Conservation (phyloP, 2,888 invertebrate genomes). For the Hipparchia sbordonii region DNA sequence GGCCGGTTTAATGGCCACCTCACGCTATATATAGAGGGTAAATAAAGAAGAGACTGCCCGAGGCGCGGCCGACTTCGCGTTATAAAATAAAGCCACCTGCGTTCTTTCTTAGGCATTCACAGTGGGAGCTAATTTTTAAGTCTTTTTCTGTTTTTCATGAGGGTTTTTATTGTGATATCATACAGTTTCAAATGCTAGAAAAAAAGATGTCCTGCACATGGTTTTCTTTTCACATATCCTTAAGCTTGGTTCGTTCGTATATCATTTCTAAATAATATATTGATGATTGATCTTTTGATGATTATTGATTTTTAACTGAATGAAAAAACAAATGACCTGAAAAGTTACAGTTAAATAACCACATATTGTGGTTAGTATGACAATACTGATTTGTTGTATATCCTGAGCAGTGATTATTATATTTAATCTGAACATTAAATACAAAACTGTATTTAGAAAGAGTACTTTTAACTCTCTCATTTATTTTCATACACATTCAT, state of each 20-base stretch:
- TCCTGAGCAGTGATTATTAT: too few relatives aligned
- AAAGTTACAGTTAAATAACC: too few relatives aligned
- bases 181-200: not conserved
- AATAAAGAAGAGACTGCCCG: constrained; percentile 36
- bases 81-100: constrained; percentile 33
- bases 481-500: too few relatives aligned
- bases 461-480: too few relatives aligned
- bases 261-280: too few relatives aligned
- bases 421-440: too few relatives aligned
- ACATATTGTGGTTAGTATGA: too few relatives aligned
- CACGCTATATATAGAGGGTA: constrained; percentile 38
- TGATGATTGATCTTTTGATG: too few relatives aligned
- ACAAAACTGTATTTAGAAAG: too few relatives aligned
- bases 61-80: constrained; percentile 27
- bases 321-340: too few relatives aligned
- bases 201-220: not conserved
- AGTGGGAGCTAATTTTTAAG: constrained; percentile 21
- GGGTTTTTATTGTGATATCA: not conserved
- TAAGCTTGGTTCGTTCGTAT: not conserved
- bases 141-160: constrained; percentile 1
- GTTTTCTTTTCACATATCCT: not conserved
- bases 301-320: too few relatives aligned
- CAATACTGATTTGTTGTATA: too few relatives aligned
- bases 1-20: constrained; percentile 38
- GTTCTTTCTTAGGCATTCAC: constrained; percentile 26